These are phyloP conservation scores for Pogonomyrmex californicus DNA, from an alignment of 1,140 invertebrate species.

Conservation along the genomic window DNA sequence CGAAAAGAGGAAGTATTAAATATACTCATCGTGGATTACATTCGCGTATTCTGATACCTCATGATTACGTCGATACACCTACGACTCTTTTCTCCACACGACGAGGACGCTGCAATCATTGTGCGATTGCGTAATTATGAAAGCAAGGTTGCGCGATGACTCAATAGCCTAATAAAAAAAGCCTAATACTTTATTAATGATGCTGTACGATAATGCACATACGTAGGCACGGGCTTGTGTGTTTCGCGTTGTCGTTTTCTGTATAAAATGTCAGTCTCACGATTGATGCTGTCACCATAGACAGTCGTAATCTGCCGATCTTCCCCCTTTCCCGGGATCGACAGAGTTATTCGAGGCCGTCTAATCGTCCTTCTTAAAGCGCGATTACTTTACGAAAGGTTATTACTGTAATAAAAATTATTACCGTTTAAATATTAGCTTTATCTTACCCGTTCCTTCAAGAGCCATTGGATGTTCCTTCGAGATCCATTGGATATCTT, in stretches of 20 bases:
- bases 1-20: not conserved
- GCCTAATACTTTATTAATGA: conserved; percentile 67
- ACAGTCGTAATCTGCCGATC: not conserved
- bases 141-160: conserved; percentile 64
- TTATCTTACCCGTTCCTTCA: conserved; percentile 2
- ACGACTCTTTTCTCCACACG: conserved; percentile 30
- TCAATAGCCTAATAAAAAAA: conserved; percentile 70
- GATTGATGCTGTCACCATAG: conserved; percentile 48
- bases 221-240: conserved; percentile 11
- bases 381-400: conserved; percentile 39
- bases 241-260: conserved; percentile 24
- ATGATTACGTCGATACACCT: conserved; percentile 29
- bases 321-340: not conserved
- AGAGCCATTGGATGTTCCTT: not conserved
- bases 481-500: not conserved
- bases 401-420: conserved; percentile 41
- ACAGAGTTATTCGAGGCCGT: not conserved
- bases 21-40: not conserved
- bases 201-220: conserved; percentile 23
- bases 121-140: conserved; percentile 57
- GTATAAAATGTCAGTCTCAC: conserved; percentile 55
- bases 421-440: conserved; percentile 45
- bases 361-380: conserved; percentile 24
- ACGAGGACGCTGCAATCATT: conserved; percentile 53
- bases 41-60: conserved; percentile 13